Evolutionary conservation across 1,140 invertebrate genomes (phyloP).

Genomic region (Plectus sambesii): DNA sequence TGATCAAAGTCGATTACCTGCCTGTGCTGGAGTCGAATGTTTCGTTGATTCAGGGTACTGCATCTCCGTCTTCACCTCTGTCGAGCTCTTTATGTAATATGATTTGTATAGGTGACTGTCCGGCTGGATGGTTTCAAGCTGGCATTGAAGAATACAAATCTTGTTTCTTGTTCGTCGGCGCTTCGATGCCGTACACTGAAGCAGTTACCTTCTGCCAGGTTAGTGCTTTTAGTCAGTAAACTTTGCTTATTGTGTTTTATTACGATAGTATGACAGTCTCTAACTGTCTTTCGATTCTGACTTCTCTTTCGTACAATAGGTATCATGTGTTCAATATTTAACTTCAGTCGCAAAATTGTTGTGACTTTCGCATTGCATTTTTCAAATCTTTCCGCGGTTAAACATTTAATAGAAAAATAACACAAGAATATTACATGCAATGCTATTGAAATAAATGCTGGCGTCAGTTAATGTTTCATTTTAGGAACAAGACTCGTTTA

Average conservation of each 20-base stretch:
- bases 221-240: no score
- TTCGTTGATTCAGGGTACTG: conserved; percentile 53
- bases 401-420: no score
- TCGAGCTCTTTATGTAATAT: conserved; percentile 8
- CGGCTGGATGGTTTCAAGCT: conserved; percentile 69
- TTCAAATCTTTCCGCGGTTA: no score
- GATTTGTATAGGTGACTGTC: conserved; percentile 64
- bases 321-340: not conserved
- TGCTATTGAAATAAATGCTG: no score
- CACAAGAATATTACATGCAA: no score
- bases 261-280: no score
- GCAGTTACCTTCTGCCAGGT: conserved; percentile 76
- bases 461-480: no score
- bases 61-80: not conserved
- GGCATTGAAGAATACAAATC: conserved; percentile 55
- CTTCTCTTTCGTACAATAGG: conserved; percentile 1
- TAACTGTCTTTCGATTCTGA: not conserved
- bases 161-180: conserved; percentile 89
- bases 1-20: conserved; percentile 71
- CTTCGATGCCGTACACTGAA: conserved; percentile 76
- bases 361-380: conserved; percentile 14
- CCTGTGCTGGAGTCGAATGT: conserved; percentile 76
- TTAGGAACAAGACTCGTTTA: no score
- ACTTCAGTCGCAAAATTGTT: not conserved
- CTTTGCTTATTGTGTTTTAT: no score